phyloP scores from a whole-genome alignment of 2,888 invertebrate species.

The Sacculina carcini region DNA sequence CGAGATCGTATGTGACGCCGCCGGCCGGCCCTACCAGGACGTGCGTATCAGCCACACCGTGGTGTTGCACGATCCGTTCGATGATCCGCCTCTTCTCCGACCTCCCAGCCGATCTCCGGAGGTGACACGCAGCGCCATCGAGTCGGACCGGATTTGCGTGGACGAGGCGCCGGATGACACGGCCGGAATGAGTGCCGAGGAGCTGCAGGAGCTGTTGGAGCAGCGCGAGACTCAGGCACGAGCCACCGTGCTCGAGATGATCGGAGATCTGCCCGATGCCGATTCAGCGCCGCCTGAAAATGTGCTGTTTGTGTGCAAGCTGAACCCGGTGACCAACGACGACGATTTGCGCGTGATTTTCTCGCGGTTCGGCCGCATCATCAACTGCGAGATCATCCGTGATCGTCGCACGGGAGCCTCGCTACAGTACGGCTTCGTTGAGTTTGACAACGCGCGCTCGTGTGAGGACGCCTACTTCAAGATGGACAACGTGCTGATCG shows the following conservation, averaged over 20 bases:
- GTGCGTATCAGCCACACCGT: slow-evolving; percentile 79
- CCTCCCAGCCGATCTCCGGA: slow-evolving; percentile 68
- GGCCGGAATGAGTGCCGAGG: slow-evolving; percentile 51
- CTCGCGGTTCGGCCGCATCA: slow-evolving; percentile 29
- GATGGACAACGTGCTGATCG: slow-evolving; percentile 98
- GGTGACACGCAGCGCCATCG: slow-evolving; percentile 39
- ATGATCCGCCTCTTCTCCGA: slow-evolving; percentile 49
- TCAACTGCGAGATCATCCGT: slow-evolving; percentile 71
- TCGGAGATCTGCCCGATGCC: slow-evolving; percentile 88
- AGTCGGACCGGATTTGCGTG: slow-evolving; percentile 50
- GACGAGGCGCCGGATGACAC: slow-evolving; percentile 81
- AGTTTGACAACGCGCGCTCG: slow-evolving; percentile 67
- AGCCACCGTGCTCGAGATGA: slow-evolving; percentile 91
- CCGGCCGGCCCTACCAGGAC: slow-evolving; percentile 56
- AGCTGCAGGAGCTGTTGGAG: slow-evolving; percentile 61
- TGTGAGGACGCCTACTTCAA: slow-evolving; percentile 98
- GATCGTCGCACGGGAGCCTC: slow-evolving; percentile 81
- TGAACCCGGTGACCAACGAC: slow-evolving; percentile 92
- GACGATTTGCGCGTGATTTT: slow-evolving; percentile 95
- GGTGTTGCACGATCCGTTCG: slow-evolving; percentile 81
- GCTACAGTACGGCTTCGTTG: slow-evolving; percentile 94
- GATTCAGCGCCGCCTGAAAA: slow-evolving; percentile 97
- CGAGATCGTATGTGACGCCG: slow-evolving; percentile 71
- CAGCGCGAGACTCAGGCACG: slow-evolving; percentile 83
- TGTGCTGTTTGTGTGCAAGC: slow-evolving; percentile 92